phyloP scores from a whole-genome alignment of 1,140 invertebrate species.

The Rhopalosiphum padi region DNA sequence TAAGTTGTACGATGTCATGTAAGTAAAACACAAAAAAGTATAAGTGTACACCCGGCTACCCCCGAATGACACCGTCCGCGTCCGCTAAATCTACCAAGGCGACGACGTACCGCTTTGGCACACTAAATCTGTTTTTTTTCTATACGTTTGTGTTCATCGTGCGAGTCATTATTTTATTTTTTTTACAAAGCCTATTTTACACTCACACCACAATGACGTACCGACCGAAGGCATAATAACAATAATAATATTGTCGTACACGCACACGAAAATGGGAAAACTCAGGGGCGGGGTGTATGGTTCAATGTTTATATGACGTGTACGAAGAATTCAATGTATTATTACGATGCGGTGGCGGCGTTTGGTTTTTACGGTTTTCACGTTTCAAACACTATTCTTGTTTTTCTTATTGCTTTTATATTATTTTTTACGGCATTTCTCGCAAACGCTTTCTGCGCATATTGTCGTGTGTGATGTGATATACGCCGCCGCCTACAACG shows the following conservation, averaged over 20 bases:
- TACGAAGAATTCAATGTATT: background rate
- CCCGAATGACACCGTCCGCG: background rate
- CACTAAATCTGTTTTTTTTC: background rate
- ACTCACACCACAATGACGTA: background rate
- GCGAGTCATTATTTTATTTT: background rate
- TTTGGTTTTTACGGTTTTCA: background rate
- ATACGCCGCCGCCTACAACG: background rate
- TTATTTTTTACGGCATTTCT: background rate
- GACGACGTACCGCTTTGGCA: background rate
- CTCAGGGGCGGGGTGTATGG: too few species aligned
- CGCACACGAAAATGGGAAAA: background rate
- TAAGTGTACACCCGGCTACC: background rate
- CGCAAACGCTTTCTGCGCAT: background rate
- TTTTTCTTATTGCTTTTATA: background rate
- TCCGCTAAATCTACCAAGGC: background rate
- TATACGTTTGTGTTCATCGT: background rate
- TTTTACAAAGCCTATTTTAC: background rate
- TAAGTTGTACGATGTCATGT: background rate
- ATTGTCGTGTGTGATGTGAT: background rate
- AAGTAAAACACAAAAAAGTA: background rate
- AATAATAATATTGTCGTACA: background rate
- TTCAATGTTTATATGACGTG: background rate
- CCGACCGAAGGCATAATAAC: background rate
- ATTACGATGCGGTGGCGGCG: background rate
- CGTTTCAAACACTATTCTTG: background rate